A percentile compares a stretch with the other conserved stretches of the same genome.
These are phyloP conservation scores for Pampusana beccarii DNA, from an alignment of 2,113 vertebrate genomes.

Conservation along the genomic window DNA sequence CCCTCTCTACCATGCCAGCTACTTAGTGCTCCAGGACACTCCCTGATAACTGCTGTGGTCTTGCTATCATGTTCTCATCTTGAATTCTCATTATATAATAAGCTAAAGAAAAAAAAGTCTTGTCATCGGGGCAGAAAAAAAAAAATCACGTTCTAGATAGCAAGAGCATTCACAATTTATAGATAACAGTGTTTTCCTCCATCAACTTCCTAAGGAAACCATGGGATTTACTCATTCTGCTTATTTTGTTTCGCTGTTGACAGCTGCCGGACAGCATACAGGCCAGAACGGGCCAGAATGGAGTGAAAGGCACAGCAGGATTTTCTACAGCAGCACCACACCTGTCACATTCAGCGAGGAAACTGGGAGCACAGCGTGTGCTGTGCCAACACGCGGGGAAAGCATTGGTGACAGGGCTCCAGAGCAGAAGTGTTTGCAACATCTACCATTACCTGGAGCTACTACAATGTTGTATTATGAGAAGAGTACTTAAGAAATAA, in stretches of 20 bases:
- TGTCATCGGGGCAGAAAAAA: neutral
- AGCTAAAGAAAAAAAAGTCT: neutral
- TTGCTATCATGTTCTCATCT: neutral
- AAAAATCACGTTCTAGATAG: neutral
- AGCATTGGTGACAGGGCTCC: neutral
- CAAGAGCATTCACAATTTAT: neutral
- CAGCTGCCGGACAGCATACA: neutral
- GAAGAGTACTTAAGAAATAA: neutral
- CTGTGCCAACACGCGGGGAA: neutral
- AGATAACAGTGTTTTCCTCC: neutral
- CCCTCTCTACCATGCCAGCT: neutral
- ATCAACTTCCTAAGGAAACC: neutral
- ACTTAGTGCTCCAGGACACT: neutral
- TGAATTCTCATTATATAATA: constrained; percentile 22
- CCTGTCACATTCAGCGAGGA: neutral
- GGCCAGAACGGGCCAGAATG: neutral
- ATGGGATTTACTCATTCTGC: neutral
- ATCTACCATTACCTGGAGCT: neutral
- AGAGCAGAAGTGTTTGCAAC: neutral
- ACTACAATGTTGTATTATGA: neutral
- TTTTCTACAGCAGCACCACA: neutral
- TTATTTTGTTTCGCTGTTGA: neutral
- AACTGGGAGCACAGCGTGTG: neutral
- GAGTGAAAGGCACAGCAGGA: neutral
- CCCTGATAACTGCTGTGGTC: neutral